Evolutionary conservation across 2,113 vertebrate genomes (phyloP), one percentile per base, ranked within the genome.

Genomic region (Sclerurus mexicanus): DNA sequence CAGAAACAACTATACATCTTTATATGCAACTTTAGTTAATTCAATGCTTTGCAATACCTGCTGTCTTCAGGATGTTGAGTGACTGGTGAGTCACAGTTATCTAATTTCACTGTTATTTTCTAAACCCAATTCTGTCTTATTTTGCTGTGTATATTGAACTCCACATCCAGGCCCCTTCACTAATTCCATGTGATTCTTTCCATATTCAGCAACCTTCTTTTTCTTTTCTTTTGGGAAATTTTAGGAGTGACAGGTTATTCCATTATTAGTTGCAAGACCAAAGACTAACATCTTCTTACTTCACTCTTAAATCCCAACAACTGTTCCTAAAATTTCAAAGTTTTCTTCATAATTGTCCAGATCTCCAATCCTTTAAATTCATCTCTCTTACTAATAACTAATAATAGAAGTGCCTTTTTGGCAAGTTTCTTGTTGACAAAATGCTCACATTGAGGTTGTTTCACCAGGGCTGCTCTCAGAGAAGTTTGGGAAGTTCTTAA

Each of bases 31-130:
- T 94, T 81, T 5, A 89, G 24, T 72, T 94, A 87, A 91, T 93
- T 69, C 87, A 93, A 87, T 55, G 24, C 21, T 89, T 89, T 87
- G 47, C 7, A 20, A 69, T 89, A 91, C 77, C 73, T 96, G 47
- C 16, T 92, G 66, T 58, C 47, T 68, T 53, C 47, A 63, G 77
- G 35, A 83, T 31, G 4, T 42, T 81, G 67, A 40, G 23, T 67
- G 55, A 11, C 44, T 85, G 55, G 4, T 95, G 75, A 95, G 52
- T 91, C 87, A 88, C 28, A 77, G 31, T 72, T 94, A 53, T 14
- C 77, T 75, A n/a, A 67, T 94, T 89, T 94, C 47, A 52, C 64
- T 78, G 47, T 56, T 89, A 52, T 73, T 95, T 93, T 94, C 81
- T 82, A 64, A 94, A 89, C 52, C 74, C 8, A 68, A 4, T 82